Base-by-base conservation (phyloP, 2,113 vertebrate genomes). In the Chrysemys picta region DNA sequence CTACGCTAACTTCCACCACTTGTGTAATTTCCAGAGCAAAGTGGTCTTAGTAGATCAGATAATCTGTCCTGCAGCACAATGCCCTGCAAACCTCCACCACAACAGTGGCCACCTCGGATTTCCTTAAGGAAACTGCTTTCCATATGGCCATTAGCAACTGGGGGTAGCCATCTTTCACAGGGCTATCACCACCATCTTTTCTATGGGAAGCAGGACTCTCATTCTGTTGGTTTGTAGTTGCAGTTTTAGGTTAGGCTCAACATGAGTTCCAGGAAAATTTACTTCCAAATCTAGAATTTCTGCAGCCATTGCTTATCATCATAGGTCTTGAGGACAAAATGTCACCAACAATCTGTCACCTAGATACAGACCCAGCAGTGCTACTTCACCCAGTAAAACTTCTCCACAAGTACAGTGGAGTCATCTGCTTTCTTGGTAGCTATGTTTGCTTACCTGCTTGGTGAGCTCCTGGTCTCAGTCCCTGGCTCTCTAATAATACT, bases 101-200 rank as follows among this genome's bases (percentile, higher is more conserved):
- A 50, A 52, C 53, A 78, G 21, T 53, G 42, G 8, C 53, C 80
- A 54, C 2, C 90, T 90, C 50, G 45, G 10, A 19, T 14, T 82
- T 56, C 21, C 86, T 86, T 80, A 1, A 65, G 83, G 78, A 59
- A 79, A 35, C 5, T 76, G 19, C 4, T 75, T 93, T 91, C 89
- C 7, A 1, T 85, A n/a, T 8, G 72, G n/a, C 4, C 4, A 0
- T 42, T 78, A 82, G 5, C 0, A 0, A 19, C 53, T 50, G 89
- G 69, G 78, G 56, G 3, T 25, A 76, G 35, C 49, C 56, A 69
- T 17, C 45, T 92, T 83, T 59, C 89, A 84, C n/a, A 75, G 42
- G 0, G 0, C 13, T 80, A 42, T 76, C n/a, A 79, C 80, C 10
- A 81, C 35, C n/a, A 35, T 54, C 0, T 38, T 62, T 19, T 87